Base-by-base conservation (phyloP, 2,113 vertebrate species). In the Xenopus laevis region DNA sequence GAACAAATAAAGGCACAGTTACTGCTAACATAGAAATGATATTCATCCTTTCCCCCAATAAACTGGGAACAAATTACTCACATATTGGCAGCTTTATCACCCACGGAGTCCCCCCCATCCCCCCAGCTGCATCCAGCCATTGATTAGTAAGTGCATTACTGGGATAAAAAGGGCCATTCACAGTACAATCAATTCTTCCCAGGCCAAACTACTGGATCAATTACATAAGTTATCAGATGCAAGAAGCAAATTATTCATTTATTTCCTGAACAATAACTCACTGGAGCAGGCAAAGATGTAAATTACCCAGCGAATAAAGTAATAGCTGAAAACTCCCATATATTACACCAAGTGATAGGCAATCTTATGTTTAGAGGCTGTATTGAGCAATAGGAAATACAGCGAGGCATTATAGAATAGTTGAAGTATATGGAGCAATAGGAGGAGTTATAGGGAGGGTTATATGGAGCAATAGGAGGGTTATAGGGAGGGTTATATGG, bases 71-170 rank as follows among this genome's bases (percentile, higher is more conserved):
- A 44, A n/a, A n/a, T 30, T 40, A 23, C 18, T 71, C 68, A 16
- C 30, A 20, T 66, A 46, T 58, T 46, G 40, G 33, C 16, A 30
- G 9, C 40, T 53, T 66, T 47, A 55, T 16, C 15, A 20, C 68
- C 33, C 68, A 10, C 33, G 18, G 15, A 55, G 53, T 44, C 13
- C 44, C 40, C 53, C 68, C 18, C 64, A 7, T 17, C 45, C 59
- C 40, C 4, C 58, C 20, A 18, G 23, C 23, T 4, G 23, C 45
- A 30, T 74, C 30, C 17, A 46, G 18, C n/a, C 72, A 74, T 74
- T 74, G 72, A 74, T 74, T 74, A 47, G 72, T 30, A 21, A 74
- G 65, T 74, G 65, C 64, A 74, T 74, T 74, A 74, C 72, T 60
- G 65, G 72, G 72, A 68, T 74, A 74, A 68, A 74, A 74, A 59